Conservation (phyloP, 2,797 vertebrate genomes). For the Schizothorax lantsangensis region DNA sequence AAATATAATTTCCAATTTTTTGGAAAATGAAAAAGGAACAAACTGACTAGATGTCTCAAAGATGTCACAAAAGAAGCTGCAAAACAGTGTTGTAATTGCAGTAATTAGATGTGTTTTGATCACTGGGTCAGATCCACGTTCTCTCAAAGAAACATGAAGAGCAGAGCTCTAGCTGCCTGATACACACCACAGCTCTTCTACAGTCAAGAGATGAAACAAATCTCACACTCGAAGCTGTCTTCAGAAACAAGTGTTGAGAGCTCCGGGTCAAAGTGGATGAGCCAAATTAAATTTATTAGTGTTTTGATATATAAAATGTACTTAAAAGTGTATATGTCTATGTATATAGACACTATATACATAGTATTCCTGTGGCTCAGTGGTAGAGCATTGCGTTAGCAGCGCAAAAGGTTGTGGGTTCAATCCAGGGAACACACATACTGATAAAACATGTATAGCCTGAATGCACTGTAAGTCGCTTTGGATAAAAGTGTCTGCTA, state of each 20-base stretch:
- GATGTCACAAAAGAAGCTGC: not conserved
- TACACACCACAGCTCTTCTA: not conserved
- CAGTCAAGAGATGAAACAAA: not conserved
- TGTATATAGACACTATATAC: no score
- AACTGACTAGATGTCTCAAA: not conserved
- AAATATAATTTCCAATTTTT: not conserved
- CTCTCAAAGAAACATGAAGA: conserved; percentile 4
- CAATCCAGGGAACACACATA: no score
- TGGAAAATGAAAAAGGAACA: not conserved
- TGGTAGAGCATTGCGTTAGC: no score
- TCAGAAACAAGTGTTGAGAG: not conserved
- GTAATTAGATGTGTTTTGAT: conserved; percentile 12
- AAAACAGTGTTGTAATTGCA: conserved; percentile 7
- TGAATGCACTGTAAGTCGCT: no score
- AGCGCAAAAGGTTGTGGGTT: no score
- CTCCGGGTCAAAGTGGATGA: not conserved
- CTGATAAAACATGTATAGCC: no score
- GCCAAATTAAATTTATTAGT: not conserved
- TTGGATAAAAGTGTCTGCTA: no score
- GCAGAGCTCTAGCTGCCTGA: not conserved
- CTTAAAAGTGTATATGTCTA: no score
- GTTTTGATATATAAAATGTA: not conserved
- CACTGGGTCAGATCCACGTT: not conserved
- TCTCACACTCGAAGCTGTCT: not conserved
- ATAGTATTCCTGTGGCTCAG: no score